These are phyloP conservation scores for Bolinopsis microptera DNA, from an alignment of 37 sponge, comb jelly and placozoan genomes.

Conservation along the genomic window DNA sequence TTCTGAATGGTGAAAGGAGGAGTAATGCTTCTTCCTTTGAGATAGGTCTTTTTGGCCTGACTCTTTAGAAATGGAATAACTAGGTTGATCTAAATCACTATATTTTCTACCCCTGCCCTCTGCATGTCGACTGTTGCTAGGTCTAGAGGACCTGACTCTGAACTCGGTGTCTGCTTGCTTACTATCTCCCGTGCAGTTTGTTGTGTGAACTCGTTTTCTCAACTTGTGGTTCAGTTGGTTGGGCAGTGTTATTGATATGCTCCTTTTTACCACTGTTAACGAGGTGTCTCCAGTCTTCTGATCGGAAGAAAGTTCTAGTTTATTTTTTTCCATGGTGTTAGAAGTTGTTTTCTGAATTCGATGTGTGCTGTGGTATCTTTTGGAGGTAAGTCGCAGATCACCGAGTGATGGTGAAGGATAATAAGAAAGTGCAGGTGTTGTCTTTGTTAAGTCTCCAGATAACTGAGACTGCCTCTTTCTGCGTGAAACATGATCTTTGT, in stretches of 20 bases:
- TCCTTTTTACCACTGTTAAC: neutral
- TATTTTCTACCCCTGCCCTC: neutral
- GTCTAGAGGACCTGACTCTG: constrained; percentile 4
- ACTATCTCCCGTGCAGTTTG: neutral
- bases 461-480: too few species aligned
- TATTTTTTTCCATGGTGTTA: too few species aligned
- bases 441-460: too few species aligned
- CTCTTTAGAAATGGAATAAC: neutral
- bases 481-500: too few species aligned
- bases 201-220: neutral
- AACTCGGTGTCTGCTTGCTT: neutral
- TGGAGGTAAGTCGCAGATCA: too few species aligned
- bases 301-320: too few species aligned
- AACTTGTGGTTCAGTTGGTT: constrained; percentile 8
- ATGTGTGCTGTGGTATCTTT: too few species aligned
- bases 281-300: too few species aligned
- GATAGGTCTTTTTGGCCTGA: neutral
- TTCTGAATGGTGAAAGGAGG: neutral
- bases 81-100: neutral
- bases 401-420: too few species aligned
- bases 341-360: too few species aligned
- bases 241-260: neutral
- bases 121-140: neutral
- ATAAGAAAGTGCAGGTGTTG: too few species aligned
- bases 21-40: neutral